Evolutionary conservation across 2,888 invertebrate genomes (phyloP).

Genomic region (Congeria kusceri): DNA sequence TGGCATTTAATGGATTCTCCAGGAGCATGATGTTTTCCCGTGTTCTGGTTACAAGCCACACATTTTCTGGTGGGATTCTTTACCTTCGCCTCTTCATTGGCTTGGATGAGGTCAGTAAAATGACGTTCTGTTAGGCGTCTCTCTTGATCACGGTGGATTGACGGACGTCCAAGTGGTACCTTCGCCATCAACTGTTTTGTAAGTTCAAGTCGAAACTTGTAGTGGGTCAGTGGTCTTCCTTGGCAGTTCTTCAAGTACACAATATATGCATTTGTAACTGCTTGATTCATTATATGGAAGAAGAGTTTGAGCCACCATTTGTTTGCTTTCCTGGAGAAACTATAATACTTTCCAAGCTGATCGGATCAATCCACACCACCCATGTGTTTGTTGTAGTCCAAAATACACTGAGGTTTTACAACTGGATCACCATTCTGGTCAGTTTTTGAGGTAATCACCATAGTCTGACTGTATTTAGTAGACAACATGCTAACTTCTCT

Average conservation of each 20-base stretch:
- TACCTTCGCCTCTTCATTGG: slow-evolving; percentile 22
- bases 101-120: slow-evolving; percentile 20
- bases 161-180: slow-evolving; percentile 4
- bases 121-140: slow-evolving; percentile 19
- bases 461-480: slow-evolving; percentile 32
- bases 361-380: slow-evolving; percentile 63
- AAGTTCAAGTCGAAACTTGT: slow-evolving; percentile 15
- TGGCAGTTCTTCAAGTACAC: slow-evolving; percentile 14
- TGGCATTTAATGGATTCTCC: neutral
- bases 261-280: slow-evolving; percentile 32
- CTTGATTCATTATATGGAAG: slow-evolving; percentile 44
- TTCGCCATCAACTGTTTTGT: slow-evolving; percentile 9
- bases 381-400: slow-evolving; percentile 58
- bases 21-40: neutral
- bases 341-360: slow-evolving; percentile 53
- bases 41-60: slow-evolving; percentile 4
- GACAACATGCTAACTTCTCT: slow-evolving; percentile 48
- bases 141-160: slow-evolving; percentile 3
- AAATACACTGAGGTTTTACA: slow-evolving; percentile 38
- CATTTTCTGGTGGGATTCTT: slow-evolving; percentile 7
- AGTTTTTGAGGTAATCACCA: slow-evolving; percentile 32
- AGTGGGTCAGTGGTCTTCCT: slow-evolving; percentile 3
- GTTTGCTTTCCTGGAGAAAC: slow-evolving; percentile 41
- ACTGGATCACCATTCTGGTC: slow-evolving; percentile 29
- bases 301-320: slow-evolving; percentile 63